Evolutionary conservation across 2,888 invertebrate genomes (phyloP), one percentile per base, ranked within the genome.

Genomic region (Eupithecia centaureata): DNA sequence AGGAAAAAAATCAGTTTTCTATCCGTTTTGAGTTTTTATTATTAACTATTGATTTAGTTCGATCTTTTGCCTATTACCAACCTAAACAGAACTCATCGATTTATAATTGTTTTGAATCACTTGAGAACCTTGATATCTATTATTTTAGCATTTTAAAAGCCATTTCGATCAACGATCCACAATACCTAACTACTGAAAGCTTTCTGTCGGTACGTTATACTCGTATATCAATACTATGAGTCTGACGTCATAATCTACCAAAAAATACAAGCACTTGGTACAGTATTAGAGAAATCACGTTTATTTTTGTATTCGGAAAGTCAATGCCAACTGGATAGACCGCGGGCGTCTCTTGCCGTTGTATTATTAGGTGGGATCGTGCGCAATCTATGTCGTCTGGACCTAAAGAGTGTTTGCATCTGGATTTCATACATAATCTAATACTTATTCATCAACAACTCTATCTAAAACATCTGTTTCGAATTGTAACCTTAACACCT

Each of bases 271-370:
- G 77, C 74, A 70, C 72, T 74, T 73, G 73, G 70, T 79, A 78
- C 76, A 82, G 79, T 81, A 82, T 82, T 83, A 85, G 82, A 82
- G 80, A 84, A 86, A 84, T 85, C 83, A 80, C 75, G 85, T 88
- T 87, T 89, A 90, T 90, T 90, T 89, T 86, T 77, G 84, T 82
- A 79, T 82, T 79, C 81, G 77, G 84, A 86, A 85, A 89, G 86
- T 84, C 86, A 86, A 87, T 83, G 87, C 84, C 85, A 84, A 77
- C 73, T 78, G 79, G 79, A 79, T 78, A 76, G 75, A 73, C 77
- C 75, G 47, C 47, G 76, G 71, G 77, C 78, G 80, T 77, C 81
- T 77, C 77, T 82, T 76, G 72, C 73, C 65, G 76, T 73, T 73
- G 78, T 82, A 81, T 83, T 84, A 84, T 76, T 78, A 77, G 76